Percentiles rank a stretch among this genome's conserved stretches.
Conservation (phyloP, 2,888 invertebrate species). For the Platycheirus rosarum region DNA sequence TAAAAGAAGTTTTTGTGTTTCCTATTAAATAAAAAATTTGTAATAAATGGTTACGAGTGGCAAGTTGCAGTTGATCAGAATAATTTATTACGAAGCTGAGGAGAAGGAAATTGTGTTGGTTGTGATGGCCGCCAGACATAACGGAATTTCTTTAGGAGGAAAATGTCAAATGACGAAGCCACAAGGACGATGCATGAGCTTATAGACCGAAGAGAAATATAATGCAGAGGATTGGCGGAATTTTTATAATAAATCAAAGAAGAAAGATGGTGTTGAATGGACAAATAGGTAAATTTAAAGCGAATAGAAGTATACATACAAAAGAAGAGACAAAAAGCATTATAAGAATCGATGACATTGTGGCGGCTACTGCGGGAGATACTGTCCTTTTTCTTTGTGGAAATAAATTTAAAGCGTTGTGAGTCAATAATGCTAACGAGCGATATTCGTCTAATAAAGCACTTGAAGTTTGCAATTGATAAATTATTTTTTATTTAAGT, state of each 20-base stretch:
- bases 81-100: too few species aligned
- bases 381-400: not conserved
- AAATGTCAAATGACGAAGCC: conserved; percentile 28
- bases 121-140: conserved; percentile 27
- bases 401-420: conserved; percentile 20
- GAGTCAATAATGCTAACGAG: conserved; percentile 24
- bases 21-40: conserved; percentile 8
- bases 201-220: not conserved
- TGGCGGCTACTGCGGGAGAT: not conserved
- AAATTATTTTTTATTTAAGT: not conserved
- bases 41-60: not conserved
- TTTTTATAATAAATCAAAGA: conserved; percentile 33
- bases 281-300: not conserved
- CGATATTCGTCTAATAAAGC: conserved; percentile 9
- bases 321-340: not conserved
- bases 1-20: conserved; percentile 11
- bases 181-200: conserved; percentile 24
- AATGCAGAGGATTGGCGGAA: conserved; percentile 29
- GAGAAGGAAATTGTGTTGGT: not conserved
- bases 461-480: conserved; percentile 5
- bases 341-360: conserved; percentile 10
- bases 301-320: not conserved
- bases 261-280: conserved; percentile 13
- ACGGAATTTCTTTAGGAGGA: conserved; percentile 32
- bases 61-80: not conserved